Percentiles rank a stretch among this genome's conserved stretches.
These are phyloP conservation scores for Drosophila sp. DNA, from an alignment of 1,140 invertebrate species.

Conservation along the genomic window DNA sequence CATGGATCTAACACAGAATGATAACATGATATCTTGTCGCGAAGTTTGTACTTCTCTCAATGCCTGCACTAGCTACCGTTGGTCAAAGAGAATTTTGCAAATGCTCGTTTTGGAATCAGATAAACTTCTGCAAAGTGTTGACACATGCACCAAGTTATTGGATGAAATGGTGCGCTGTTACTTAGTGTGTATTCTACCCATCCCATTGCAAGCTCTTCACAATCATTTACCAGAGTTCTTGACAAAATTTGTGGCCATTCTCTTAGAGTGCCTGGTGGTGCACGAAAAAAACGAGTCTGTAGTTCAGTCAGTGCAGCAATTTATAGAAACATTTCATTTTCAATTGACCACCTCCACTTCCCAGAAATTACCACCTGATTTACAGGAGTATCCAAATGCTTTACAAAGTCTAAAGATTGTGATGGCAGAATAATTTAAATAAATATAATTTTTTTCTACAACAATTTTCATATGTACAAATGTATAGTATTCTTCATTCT, in stretches of 20 bases:
- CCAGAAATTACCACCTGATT: not conserved
- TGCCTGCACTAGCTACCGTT: slow-evolving; percentile 58
- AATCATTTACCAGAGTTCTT: slow-evolving; percentile 52
- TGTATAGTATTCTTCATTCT: too few relatives aligned
- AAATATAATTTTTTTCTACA: slow-evolving; percentile 13
- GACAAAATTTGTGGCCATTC: slow-evolving; percentile 55
- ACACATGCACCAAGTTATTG: slow-evolving; percentile 36
- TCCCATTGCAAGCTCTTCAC: slow-evolving; percentile 50
- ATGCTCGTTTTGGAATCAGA: slow-evolving; percentile 67
- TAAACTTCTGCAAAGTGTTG: slow-evolving; percentile 46
- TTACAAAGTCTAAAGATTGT: slow-evolving; percentile 26
- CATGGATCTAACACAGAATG: slow-evolving; percentile 31
- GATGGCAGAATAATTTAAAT: slow-evolving; percentile 32
- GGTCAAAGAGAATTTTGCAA: slow-evolving; percentile 61
- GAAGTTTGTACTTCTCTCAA: slow-evolving; percentile 45
- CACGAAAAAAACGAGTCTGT: slow-evolving; percentile 32
- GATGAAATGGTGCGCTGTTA: slow-evolving; percentile 51
- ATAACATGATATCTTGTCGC: slow-evolving; percentile 29
- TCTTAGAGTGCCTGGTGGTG: slow-evolving; percentile 42
- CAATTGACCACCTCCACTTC: slow-evolving; percentile 32
- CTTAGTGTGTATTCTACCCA: slow-evolving; percentile 63
- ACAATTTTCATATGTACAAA: too few relatives aligned
- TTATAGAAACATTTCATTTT: slow-evolving; percentile 43
- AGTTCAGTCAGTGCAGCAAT: slow-evolving; percentile 41
- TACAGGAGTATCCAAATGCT: slow-evolving; percentile 28